phyloP scores from a whole-genome alignment of 2,797 vertebrate genomes.

The Peromyscus melanophrys region DNA sequence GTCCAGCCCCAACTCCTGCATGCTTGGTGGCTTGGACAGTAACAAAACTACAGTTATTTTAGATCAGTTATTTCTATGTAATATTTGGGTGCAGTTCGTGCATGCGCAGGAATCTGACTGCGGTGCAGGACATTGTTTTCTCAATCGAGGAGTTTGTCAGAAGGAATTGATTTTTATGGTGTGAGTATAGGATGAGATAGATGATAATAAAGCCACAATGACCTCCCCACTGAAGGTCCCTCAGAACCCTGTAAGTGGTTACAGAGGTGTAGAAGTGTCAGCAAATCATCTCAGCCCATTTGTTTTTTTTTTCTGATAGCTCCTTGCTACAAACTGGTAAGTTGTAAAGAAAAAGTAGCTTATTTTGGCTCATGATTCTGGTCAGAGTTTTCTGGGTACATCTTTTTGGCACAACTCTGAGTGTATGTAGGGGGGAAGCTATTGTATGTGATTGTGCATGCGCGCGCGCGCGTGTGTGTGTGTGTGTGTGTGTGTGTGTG shows the following conservation, averaged over 20 bases:
- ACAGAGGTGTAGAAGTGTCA: background rate
- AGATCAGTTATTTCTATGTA: background rate
- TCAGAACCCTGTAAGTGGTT: background rate
- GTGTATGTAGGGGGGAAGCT: background rate
- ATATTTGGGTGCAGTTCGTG: accelerated
- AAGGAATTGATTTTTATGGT: background rate
- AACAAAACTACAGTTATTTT: background rate
- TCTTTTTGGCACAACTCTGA: background rate
- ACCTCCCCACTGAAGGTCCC: too few species aligned
- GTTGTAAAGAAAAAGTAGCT: background rate
- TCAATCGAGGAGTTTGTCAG: background rate
- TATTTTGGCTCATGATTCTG: background rate
- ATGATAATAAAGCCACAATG: background rate
- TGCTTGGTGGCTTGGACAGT: background rate
- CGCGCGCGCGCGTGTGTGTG: background rate
- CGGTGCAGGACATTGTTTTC: background rate
- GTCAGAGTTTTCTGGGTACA: background rate
- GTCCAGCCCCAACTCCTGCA: too few species aligned
- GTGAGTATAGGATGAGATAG: accelerated
- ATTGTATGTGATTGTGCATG: background rate
- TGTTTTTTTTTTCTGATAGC: too few species aligned
- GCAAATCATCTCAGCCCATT: background rate
- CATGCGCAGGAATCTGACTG: background rate
- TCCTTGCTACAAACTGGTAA: background rate
- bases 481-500: background rate